Percentiles rank a stretch among this genome's conserved stretches.
These are phyloP conservation scores for Chrysodeixis includens DNA, from an alignment of 2,888 invertebrate species.

Conservation along the genomic window DNA sequence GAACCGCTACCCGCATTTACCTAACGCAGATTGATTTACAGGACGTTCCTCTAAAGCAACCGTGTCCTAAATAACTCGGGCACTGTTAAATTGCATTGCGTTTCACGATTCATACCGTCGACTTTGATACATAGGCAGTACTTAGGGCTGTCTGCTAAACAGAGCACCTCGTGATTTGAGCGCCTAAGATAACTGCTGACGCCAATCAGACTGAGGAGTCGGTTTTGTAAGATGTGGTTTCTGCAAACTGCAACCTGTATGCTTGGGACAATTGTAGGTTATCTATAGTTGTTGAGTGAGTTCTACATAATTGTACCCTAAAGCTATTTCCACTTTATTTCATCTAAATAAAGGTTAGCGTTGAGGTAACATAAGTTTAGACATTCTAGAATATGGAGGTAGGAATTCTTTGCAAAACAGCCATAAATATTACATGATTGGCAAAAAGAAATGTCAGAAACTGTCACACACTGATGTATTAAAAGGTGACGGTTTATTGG, in stretches of 20 bases:
- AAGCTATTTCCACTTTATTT: too few relatives aligned
- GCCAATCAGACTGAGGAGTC: conserved; percentile 58
- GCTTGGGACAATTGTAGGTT: not conserved
- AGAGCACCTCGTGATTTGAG: conserved; percentile 20
- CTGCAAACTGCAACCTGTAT: not conserved
- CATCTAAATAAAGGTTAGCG: too few relatives aligned
- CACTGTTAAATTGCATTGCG: conserved; percentile 42
- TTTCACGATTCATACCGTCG: conserved; percentile 31
- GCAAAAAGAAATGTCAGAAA: too few relatives aligned
- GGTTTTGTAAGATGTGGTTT: conserved; percentile 26
- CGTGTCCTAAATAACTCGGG: conserved; percentile 56
- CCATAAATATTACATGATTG: too few relatives aligned
- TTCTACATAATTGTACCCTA: too few relatives aligned
- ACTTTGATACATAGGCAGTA: conserved; percentile 13
- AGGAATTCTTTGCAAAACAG: too few relatives aligned
- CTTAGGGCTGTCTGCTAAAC: conserved; percentile 12
- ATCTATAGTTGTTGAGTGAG: too few relatives aligned
- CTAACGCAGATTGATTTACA: conserved; percentile 43
- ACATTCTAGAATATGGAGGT: too few relatives aligned
- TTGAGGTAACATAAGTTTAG: too few relatives aligned
- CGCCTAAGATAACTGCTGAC: conserved; percentile 47
- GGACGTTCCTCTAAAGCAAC: conserved; percentile 49
- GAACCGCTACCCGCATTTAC: conserved; percentile 12
- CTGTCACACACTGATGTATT: too few relatives aligned
- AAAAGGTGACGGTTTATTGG: too few relatives aligned